Percentiles rank a stretch among this genome's conserved stretches.
phyloP scores from a whole-genome alignment of 2,113 vertebrate species.

The chimpanzee (Pan troglodytes) region NHGRI_mPanTro3-v2.1_pri NC_072421.2:111443501-111444000 shows the following conservation, averaged over 20 bases:
- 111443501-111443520: too few species aligned
- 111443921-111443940: background rate
- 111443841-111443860: background rate
- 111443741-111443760: background rate
- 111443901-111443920: background rate
- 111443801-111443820: background rate
- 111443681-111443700: background rate
- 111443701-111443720: background rate
- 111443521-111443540: too few species aligned
- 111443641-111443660: background rate
- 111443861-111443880: background rate
- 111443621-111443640: background rate
- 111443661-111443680: background rate
- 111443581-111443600: too few species aligned
- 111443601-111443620: background rate
- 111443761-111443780: background rate
- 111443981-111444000: background rate
- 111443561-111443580: too few species aligned
- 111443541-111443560: too few species aligned
- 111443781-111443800: background rate
- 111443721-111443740: background rate
- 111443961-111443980: background rate
- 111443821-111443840: background rate
- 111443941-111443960: background rate
- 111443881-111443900: background rate